A percentile compares a stretch with the other conserved stretches of the same genome.
These are phyloP conservation scores for Cochlearius cochlearius DNA, from an alignment of 2,113 vertebrate genomes.

Conservation along the genomic window DNA sequence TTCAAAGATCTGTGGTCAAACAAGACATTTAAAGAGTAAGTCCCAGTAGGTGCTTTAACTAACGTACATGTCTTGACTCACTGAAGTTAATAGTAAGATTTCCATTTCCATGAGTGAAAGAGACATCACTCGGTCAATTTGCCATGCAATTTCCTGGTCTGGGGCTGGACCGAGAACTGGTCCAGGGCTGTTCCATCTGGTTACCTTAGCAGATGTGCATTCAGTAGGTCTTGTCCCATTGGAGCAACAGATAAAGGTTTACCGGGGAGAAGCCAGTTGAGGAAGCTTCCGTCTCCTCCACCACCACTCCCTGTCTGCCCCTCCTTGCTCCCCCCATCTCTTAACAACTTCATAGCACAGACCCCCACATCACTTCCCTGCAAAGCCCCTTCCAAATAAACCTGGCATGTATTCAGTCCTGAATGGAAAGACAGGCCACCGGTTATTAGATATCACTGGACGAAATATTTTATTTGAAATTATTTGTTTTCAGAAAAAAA, in stretches of 20 bases:
- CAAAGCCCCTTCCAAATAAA: background rate
- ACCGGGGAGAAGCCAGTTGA: background rate
- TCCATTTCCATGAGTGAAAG: background rate
- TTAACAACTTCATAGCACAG: background rate
- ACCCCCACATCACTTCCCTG: background rate
- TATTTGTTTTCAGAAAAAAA: background rate
- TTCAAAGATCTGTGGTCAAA: background rate
- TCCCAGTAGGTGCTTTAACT: background rate
- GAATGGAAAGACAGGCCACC: background rate
- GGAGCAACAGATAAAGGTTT: background rate
- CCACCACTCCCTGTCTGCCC: background rate
- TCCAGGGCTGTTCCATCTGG: background rate
- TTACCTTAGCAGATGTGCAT: background rate
- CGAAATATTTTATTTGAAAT: background rate
- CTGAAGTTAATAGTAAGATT: background rate
- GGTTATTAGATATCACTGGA: background rate
- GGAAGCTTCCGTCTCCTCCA: background rate
- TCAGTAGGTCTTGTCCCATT: background rate
- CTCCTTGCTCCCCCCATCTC: background rate
- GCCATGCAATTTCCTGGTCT: background rate
- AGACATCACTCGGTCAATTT: background rate
- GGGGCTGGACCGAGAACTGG: background rate
- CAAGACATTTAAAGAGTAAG: background rate
- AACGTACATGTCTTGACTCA: background rate
- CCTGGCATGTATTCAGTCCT: background rate